Base-by-base conservation (phyloP, 1,140 invertebrate genomes). In the Bactericera cockerelli region DNA sequence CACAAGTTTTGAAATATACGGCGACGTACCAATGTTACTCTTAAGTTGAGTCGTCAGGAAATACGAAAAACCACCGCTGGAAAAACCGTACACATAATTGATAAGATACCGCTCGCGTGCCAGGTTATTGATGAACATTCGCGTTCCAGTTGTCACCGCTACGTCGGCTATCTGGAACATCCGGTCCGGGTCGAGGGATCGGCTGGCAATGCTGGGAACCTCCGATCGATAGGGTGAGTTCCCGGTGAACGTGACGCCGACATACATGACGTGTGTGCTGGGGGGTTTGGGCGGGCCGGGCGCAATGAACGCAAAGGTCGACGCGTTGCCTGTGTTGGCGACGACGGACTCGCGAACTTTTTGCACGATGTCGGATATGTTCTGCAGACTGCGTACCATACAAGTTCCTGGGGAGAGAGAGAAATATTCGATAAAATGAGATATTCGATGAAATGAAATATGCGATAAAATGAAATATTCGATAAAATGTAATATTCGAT, bases 221-320 rank as follows among this genome's bases (percentile, higher is more conserved):
- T 95, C 89, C 28, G 86, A 89, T 57, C 93, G 78, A 74, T 95
- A 96, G 1, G 89, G 87, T 25, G 91, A 94, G 67, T 93, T 93
- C 21, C 83, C 83, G 0, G 92, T 95, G 70, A 86, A 94, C 1
- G 91, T 93, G n/a, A 95, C 93, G 49, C 92, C 94, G 16, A 98
- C 91, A 72, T 98, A 98, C 78, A 98, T 86, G 2, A 96, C 93
- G 68, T 92, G 84, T 19, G 87, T 83, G 2, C 59, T 58, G 1
- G 89, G 87, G 31, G 76, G 74, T 69, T 82, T 82, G 0, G 87
- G 83, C 21, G 93, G 93, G 0, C 93, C 93, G 0, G 91, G 91
- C 0, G 93, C 93, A 63, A 98, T 95, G 72, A 98, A 97, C 26
- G 91, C 93, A 26, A 98, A 91, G 4, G 94, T 97, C 0, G 93